A percentile compares a stretch with the other conserved stretches of the same genome.
Conservation (phyloP, 2,888 invertebrate species). For the Andrena hattorfiana region DNA sequence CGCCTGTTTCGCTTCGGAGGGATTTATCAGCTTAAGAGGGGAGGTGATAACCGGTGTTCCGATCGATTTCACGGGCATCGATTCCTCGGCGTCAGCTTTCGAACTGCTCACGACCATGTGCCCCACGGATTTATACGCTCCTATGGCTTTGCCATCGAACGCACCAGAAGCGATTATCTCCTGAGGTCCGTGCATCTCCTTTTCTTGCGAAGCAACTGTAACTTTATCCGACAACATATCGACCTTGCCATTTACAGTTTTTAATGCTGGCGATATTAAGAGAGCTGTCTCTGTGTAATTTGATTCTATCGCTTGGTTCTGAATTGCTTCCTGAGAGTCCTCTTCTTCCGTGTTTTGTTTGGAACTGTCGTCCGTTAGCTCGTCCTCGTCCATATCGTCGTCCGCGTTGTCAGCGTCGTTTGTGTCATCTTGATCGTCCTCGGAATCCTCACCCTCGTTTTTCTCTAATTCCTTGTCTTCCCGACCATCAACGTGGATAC, state of each 20-base stretch:
- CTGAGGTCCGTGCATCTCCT: constrained; percentile 27
- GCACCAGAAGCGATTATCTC: constrained; percentile 20
- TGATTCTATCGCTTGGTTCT: constrained; percentile 56
- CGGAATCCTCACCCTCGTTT: constrained; percentile 79
- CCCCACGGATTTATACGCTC: constrained; percentile 38
- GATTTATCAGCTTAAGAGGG: constrained; percentile 78
- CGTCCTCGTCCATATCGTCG: constrained; percentile 72
- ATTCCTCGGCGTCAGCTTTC: constrained; percentile 54
- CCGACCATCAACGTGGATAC: constrained; percentile 72
- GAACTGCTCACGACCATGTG: constrained; percentile 6
- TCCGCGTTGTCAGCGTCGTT: constrained; percentile 70
- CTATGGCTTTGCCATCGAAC: constrained; percentile 32
- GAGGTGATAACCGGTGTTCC: constrained; percentile 83
- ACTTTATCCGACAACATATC: constrained; percentile 41
- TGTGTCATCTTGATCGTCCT: constrained; percentile 62
- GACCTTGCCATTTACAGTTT: constrained; percentile 52
- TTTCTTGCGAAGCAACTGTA: constrained; percentile 12
- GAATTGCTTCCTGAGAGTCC: constrained; percentile 67
- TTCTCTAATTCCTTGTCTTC: constrained; percentile 76
- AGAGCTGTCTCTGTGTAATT: constrained; percentile 27
- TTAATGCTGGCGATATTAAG: constrained; percentile 31
- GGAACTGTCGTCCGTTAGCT: constrained; percentile 70
- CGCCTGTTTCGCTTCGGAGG: constrained; percentile 74
- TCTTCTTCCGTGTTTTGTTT: constrained; percentile 76
- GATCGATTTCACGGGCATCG: constrained; percentile 75